Percentiles rank a stretch among this genome's conserved stretches.
These are phyloP conservation scores for Pseudococcus longispinus DNA, from an alignment of 2,888 invertebrate species.

Conservation along the genomic window DNA sequence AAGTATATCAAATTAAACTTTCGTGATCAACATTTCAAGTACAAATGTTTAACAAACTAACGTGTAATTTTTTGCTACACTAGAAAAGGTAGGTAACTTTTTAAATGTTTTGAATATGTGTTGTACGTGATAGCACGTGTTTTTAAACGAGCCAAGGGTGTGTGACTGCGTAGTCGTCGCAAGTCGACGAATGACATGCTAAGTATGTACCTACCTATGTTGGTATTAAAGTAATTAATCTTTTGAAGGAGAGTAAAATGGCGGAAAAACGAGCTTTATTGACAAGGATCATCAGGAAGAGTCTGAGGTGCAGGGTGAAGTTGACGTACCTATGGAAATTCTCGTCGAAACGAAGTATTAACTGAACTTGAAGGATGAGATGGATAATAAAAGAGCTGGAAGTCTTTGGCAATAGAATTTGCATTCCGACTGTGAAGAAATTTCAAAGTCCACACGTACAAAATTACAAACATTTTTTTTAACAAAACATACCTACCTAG, in stretches of 20 bases:
- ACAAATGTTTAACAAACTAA: neutral
- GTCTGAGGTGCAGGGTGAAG: neutral
- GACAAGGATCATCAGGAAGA: neutral
- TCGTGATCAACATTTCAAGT: conserved; percentile 10
- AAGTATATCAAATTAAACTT: conserved; percentile 26
- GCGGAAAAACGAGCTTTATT: neutral
- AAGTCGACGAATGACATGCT: neutral
- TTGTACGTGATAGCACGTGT: neutral
- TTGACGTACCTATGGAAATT: neutral
- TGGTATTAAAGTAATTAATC: neutral
- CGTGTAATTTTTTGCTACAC: neutral
- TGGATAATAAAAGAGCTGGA: neutral
- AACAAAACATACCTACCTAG: neutral
- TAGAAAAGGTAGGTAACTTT: neutral
- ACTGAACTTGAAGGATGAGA: neutral
- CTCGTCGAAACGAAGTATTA: neutral
- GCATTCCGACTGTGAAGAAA: neutral
- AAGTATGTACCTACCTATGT: neutral
- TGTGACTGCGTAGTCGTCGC: neutral
- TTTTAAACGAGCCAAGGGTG: neutral
- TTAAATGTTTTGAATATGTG: conserved; percentile 1
- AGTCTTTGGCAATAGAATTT: neutral
- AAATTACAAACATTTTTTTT: neutral
- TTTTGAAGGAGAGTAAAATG: neutral
- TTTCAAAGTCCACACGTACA: neutral